Percentiles rank a stretch among this genome's conserved stretches.
phyloP scores from a whole-genome alignment of 2,113 vertebrate species.

The Vidua chalybeata region DNA sequence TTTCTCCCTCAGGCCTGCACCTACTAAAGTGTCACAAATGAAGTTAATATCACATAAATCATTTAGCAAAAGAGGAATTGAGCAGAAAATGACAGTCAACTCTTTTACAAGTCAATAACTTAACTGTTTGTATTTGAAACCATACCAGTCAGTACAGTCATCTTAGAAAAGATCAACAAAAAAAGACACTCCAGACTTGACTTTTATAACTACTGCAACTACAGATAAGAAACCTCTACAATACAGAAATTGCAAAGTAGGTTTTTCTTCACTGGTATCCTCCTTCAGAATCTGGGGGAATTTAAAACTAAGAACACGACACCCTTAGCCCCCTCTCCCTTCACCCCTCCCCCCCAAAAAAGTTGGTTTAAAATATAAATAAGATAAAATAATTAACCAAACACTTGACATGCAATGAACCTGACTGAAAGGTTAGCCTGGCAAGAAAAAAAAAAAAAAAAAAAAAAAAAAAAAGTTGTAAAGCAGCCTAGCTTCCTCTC shows the following conservation, averaged over 20 bases:
- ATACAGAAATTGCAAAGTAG: neutral
- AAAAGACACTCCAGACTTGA: neutral
- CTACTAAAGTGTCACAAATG: conserved; percentile 37
- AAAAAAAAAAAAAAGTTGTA: neutral
- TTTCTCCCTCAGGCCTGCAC: conserved; percentile 2
- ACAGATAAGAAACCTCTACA: neutral
- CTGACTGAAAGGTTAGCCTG: neutral
- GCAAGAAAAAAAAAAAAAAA: neutral
- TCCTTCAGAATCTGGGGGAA: neutral
- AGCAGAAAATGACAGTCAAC: neutral
- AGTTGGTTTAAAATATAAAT: neutral
- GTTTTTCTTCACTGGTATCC: neutral
- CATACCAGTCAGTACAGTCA: neutral
- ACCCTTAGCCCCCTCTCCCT: neutral
- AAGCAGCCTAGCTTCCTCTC: neutral
- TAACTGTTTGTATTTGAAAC: neutral
- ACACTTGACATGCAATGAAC: neutral
- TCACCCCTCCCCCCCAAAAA: accelerated
- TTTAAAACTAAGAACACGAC: neutral
- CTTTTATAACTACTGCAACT: neutral
- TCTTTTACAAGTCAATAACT: conserved; percentile 1
- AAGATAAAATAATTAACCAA: neutral
- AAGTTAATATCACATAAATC: conserved; percentile 5
- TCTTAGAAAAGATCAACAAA: neutral
- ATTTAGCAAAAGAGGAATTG: conserved; percentile 31